Conservation (phyloP, 1,140 invertebrate species). For the Ptiloglossa arizonensis region DNA sequence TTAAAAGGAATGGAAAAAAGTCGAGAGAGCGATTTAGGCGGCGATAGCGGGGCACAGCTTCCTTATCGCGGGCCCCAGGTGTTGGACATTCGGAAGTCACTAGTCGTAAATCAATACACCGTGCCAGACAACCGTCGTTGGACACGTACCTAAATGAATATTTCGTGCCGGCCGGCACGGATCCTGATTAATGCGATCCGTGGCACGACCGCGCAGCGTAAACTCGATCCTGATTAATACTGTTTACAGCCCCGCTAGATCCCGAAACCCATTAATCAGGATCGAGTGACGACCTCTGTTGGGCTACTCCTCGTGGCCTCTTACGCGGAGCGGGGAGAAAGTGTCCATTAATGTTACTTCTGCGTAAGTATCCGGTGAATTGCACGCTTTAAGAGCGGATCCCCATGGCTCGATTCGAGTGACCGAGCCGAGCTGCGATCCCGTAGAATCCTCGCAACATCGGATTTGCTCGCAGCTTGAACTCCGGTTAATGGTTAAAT, state of each 20-base stretch:
- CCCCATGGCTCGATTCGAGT: not conserved
- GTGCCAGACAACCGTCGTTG: constrained; percentile 36
- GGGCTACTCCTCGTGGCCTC: constrained; percentile 41
- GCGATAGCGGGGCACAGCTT: not conserved
- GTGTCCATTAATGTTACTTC: constrained; percentile 41
- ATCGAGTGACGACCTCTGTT: constrained; percentile 68
- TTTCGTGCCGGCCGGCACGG: constrained; percentile 54
- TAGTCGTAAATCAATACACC: constrained; percentile 55
- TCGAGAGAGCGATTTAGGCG: constrained; percentile 1
- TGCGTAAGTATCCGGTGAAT: constrained; percentile 18
- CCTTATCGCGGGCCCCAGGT: constrained; percentile 23
- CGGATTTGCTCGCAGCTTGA: not conserved
- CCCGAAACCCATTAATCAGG: constrained; percentile 71
- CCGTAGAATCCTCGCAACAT: not conserved
- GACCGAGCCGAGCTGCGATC: too few species aligned
- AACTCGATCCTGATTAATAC: constrained; percentile 75
- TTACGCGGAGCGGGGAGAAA: constrained; percentile 12
- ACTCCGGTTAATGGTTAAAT: constrained; percentile 38
- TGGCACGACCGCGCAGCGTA: constrained; percentile 59
- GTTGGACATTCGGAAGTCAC: constrained; percentile 57
- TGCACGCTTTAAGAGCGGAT: constrained; percentile 6
- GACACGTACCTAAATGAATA: constrained; percentile 52
- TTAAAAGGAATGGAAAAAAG: too few species aligned
- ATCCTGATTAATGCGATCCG: constrained; percentile 71
- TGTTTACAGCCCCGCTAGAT: constrained; percentile 70